Percentiles rank a stretch among this genome's conserved stretches.
Evolutionary conservation across 2,113 vertebrate species (phyloP).

Genomic region (Loxodonta africana): DNA sequence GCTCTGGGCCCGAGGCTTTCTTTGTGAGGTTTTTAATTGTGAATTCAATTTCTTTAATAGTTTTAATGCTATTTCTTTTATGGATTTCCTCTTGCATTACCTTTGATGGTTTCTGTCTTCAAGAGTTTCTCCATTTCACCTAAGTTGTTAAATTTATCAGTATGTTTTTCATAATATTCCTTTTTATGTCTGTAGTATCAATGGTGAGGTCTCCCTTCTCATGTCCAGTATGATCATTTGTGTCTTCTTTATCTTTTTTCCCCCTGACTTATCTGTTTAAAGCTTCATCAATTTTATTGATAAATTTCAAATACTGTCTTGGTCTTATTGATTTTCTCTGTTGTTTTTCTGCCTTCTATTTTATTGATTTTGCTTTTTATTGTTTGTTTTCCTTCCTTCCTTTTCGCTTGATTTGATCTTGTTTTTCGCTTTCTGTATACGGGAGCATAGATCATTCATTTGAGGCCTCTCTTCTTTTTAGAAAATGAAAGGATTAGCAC

Average conservation of each 20-base stretch:
- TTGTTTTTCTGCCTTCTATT: neutral
- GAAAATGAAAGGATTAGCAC: neutral
- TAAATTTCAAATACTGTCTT: neutral
- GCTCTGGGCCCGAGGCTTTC: neutral
- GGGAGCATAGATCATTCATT: neutral
- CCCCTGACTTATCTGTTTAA: neutral
- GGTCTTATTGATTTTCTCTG: neutral
- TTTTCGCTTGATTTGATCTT: neutral
- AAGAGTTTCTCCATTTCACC: neutral
- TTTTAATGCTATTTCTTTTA: neutral
- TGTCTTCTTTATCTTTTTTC: neutral
- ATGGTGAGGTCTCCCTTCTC: neutral
- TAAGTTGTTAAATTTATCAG: too few species aligned
- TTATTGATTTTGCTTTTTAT: neutral
- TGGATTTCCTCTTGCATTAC: neutral
- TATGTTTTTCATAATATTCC: too few species aligned
- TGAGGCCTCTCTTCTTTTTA: neutral
- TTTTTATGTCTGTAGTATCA: too few species aligned
- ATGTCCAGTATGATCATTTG: neutral
- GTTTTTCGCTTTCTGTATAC: neutral
- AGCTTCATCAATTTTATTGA: neutral
- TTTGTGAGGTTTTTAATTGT: neutral
- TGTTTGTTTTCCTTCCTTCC: neutral
- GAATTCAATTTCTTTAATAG: neutral
- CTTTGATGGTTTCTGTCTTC: neutral